Conservation (phyloP, 2,888 invertebrate species). For the Eilema sororculum region DNA sequence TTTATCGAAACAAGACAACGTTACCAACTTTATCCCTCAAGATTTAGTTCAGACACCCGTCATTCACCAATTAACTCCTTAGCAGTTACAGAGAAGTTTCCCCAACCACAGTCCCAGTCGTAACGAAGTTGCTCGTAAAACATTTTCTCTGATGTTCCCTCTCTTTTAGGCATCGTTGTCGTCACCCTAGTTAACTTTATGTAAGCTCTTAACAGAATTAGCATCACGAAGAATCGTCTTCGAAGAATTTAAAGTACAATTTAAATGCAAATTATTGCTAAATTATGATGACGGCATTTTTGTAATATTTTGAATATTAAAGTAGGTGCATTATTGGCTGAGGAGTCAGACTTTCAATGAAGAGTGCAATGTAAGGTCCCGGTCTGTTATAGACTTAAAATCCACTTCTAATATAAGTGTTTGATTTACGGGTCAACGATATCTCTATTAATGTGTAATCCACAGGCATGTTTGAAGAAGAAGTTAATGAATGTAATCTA, state of each 20-base stretch:
- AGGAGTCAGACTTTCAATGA: not conserved
- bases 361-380: not conserved
- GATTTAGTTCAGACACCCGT: not conserved
- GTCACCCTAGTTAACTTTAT: conserved; percentile 42
- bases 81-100: conserved; percentile 39
- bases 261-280: not conserved
- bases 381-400: not conserved
- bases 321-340: not conserved
- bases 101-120: conserved; percentile 56
- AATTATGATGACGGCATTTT: not conserved
- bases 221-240: conserved; percentile 15
- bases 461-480: too few relatives aligned
- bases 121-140: conserved; percentile 53
- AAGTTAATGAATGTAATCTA: too few relatives aligned
- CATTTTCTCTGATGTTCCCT: conserved; percentile 37
- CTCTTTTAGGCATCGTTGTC: conserved; percentile 26
- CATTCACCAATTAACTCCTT: conserved; percentile 39
- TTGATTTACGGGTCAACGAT: not conserved
- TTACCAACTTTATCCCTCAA: not conserved
- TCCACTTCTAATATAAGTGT: not conserved
- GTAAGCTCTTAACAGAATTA: conserved; percentile 29
- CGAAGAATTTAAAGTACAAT: conserved; percentile 3
- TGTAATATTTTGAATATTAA: not conserved
- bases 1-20: not conserved
- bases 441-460: not conserved